These are phyloP conservation scores for Microtus oregoni DNA, from an alignment of 2,113 vertebrate species.

Conservation along the genomic window DNA sequence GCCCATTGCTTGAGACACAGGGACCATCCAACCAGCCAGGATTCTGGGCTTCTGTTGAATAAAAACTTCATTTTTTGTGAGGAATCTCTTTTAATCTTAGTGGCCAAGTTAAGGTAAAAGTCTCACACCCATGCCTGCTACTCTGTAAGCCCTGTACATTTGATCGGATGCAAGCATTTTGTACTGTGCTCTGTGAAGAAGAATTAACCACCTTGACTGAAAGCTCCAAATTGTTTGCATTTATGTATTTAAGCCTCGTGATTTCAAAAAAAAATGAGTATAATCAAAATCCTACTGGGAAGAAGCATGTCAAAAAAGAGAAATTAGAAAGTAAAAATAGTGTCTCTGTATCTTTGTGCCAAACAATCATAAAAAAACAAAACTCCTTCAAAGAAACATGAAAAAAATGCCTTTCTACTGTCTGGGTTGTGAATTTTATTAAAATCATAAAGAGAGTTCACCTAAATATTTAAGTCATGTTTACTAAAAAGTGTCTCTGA, in stretches of 20 bases:
- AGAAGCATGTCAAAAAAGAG: constrained; percentile 60
- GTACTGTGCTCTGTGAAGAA: not conserved
- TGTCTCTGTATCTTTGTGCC: constrained; percentile 10
- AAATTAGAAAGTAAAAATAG: constrained; percentile 28
- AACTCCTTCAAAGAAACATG: not conserved
- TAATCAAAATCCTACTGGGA: constrained; percentile 61
- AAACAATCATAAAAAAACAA: not conserved
- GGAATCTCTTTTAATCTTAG: not conserved
- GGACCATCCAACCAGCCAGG: not conserved
- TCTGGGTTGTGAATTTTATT: constrained; percentile 28
- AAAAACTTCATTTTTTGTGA: not conserved
- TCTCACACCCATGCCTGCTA: not conserved
- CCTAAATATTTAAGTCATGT: not conserved
- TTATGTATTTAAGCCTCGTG: constrained; percentile 9
- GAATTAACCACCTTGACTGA: not conserved
- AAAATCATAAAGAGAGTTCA: not conserved
- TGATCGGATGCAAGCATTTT: not conserved
- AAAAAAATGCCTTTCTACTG: not conserved
- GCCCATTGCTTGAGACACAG: not conserved
- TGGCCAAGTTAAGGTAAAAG: not conserved
- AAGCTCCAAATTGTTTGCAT: not conserved
- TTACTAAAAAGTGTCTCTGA: constrained; percentile 32
- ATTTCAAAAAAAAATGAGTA: constrained; percentile 48
- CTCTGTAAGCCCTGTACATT: not conserved
- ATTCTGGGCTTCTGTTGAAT: not conserved